Base-by-base conservation (phyloP, 1,140 invertebrate genomes). In the Drosophila aff. region DNA sequence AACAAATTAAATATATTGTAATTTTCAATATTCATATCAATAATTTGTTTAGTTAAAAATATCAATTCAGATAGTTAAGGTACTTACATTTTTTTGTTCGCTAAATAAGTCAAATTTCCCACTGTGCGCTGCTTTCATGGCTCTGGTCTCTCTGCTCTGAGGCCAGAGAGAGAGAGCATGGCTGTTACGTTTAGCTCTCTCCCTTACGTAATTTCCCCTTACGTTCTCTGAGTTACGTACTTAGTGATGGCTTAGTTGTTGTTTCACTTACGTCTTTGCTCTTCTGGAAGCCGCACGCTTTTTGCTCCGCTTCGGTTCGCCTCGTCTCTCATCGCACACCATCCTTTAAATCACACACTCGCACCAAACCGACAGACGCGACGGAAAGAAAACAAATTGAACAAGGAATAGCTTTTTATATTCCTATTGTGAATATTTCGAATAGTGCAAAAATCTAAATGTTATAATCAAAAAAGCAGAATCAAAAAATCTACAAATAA, bases 231-330 rank as follows among this genome's bases (percentile, higher is more conserved):
- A 33, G 18, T 55, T 55, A 55, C 52, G 52, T 38, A 9, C 21
- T 13, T 55, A 33, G 44, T 26, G 26, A 31, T 46, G n/a, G 21
- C 44, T 23, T 26, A 43, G 28, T 60, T 66, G 40, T 66, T 44
- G 50, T 58, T 58, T 43, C 59, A 67, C 65, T 64, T 36, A 43
- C 58, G 41, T 23, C 31, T 67, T 44, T 47, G 67, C 83, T 86
- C 76, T 86, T 77, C 72, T 82, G 76, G 76, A 80, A 68, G 72
- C 68, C 81, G 84, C 84, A 89, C 84, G 84, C 84, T 81, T 81
- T 79, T 78, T 71, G 41, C 47, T 68, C 47, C 58, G 69, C 81
- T 79, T 47, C 82, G 76, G 62, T 72, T 84, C 60, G 58, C 43
- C 52, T 75, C 28, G 43, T 63, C 62, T 55, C 69, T 33, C 36